Percentiles rank a stretch among this genome's conserved stretches.
These are phyloP conservation scores for Halcyon senegalensis DNA, from an alignment of 2,113 vertebrate species.

Conservation along the genomic window DNA sequence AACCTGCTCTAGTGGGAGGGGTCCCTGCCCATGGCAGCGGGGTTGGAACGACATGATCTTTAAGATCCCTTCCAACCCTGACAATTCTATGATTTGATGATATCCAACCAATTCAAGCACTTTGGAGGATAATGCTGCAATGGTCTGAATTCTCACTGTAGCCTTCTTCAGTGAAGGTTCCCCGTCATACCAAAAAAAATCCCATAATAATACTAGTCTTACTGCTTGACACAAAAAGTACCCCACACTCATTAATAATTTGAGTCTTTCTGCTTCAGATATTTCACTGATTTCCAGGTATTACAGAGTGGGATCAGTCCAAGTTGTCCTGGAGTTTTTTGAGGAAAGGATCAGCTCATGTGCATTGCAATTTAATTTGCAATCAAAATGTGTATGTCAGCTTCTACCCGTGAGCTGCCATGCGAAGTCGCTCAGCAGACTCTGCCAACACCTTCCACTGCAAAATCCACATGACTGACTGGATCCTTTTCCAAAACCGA, in stretches of 20 bases:
- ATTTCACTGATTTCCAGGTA: not conserved
- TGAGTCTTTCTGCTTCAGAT: not conserved
- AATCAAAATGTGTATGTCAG: not conserved
- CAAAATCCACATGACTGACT: not conserved
- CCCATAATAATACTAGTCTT: not conserved
- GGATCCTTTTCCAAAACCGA: not conserved
- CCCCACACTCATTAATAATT: not conserved
- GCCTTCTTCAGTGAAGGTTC: not conserved
- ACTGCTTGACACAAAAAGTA: not conserved
- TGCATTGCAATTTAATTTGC: not conserved
- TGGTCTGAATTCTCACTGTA: not conserved
- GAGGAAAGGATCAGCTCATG: not conserved
- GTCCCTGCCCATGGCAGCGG: too few relatives aligned
- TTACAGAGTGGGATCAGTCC: not conserved
- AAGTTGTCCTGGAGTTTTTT: not conserved
- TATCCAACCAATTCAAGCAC: not conserved
- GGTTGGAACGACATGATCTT: too few relatives aligned
- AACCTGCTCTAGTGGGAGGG: too few relatives aligned
- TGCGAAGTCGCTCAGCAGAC: not conserved
- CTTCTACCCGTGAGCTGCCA: not conserved
- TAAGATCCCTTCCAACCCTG: too few relatives aligned
- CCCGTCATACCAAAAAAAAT: fast-evolving
- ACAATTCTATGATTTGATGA: too few relatives aligned
- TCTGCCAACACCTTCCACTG: not conserved
- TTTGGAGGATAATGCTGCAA: not conserved